These are phyloP conservation scores for Drosophila obscura DNA, from an alignment of 1,140 invertebrate genomes.

Conservation along the genomic window DNA sequence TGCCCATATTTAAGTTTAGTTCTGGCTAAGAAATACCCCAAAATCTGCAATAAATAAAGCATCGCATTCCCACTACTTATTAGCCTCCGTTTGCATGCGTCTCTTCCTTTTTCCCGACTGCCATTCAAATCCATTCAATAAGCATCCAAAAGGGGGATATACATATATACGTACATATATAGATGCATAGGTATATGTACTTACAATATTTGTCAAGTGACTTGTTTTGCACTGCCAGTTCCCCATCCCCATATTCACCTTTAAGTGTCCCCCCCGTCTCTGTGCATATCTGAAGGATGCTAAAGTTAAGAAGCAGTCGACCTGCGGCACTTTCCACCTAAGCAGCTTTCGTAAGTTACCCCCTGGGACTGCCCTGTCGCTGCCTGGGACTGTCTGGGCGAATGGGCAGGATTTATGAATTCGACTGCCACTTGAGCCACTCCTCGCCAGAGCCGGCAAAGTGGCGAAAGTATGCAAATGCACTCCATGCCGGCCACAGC, in stretches of 20 bases:
- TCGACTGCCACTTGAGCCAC: conserved; percentile 31
- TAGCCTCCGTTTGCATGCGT: neutral
- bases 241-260: conserved; percentile 47
- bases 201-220: conserved; percentile 59
- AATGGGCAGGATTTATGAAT: conserved; percentile 58
- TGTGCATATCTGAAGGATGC: conserved; percentile 48
- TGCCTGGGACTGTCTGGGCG: conserved; percentile 17
- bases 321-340: conserved; percentile 53
- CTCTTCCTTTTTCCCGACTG: neutral
- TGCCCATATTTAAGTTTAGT: no score
- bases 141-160: conserved; percentile 28
- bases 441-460: conserved; percentile 30
- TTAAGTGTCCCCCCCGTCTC: neutral
- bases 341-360: conserved; percentile 56
- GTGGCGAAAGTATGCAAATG: conserved; percentile 44
- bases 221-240: conserved; percentile 57
- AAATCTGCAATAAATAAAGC: no score
- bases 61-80: no score
- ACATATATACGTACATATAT: neutral
- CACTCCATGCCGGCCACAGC: conserved; percentile 26
- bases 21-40: no score
- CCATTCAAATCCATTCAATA: conserved; percentile 37
- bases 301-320: conserved; percentile 45
- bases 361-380: neutral
- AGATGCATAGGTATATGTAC: no score